Base-by-base conservation (phyloP, 2,888 invertebrate species). In the Cryptus armator region DNA sequence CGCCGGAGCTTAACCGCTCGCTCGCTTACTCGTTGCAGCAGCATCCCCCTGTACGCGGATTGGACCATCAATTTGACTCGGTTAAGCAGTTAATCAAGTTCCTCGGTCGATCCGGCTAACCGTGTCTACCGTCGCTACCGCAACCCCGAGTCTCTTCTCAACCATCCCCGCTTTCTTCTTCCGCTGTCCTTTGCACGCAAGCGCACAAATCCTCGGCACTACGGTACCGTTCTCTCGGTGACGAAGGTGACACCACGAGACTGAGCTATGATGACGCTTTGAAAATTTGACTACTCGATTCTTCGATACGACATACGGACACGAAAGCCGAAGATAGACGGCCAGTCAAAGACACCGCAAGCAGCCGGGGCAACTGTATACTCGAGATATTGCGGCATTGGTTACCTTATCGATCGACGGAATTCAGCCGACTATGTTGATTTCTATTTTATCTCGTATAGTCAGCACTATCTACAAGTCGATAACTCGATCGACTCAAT, bases 71-170 rank as follows among this genome's bases (percentile, higher is more conserved):
- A 87, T 82, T 87, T 84, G 81, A 81, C 79, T 84, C 86, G 79
- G 85, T 86, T 87, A 86, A 86, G 86, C 86, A 84, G 86, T 87
- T 87, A 86, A 84, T 87, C 86, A 86, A 86, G 84, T 87, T 86
- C 71, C 76, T 83, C 85, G 75, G 46, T 70, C 74, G 70, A 75
- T 51, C 59, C 71, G 48, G 56, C 84, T 59, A 81, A 84, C 84
- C 77, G 75, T 81, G 37, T 74, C 80, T 43, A 64, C 46, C 53
- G 14, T 79, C 53, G 9, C 14, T 53, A 75, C 24, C 62, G 37
- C 48, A 19, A 29, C 7, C 37, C 24, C 62, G 64, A 64, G 48
- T 64, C 16, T 64, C 29, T 62, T 59, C 32, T n/a, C 12, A 59
- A 12, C 59, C 59, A 59, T 37, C 10, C 32, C 14, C 6, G 12